Evolutionary conservation across 2,888 invertebrate species (phyloP), one percentile per base, ranked within the genome.

Genomic region (Alsophila aescularia): DNA sequence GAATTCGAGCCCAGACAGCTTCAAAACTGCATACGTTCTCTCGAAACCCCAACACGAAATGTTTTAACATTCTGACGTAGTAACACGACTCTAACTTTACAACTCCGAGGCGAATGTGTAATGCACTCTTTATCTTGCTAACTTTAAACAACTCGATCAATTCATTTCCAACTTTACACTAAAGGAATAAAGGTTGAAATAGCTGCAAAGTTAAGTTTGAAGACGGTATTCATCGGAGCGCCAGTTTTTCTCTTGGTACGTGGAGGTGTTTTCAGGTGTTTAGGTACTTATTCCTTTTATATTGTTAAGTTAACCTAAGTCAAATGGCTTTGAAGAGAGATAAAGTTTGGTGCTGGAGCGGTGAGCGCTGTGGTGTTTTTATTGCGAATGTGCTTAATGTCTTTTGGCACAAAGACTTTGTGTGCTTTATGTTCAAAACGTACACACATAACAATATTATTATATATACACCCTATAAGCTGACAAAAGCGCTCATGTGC

Each of bases 31-130:
- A 72, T 64, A 45, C 51, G 44, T 53, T 58, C 44, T 54, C 60
- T 60, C 43, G 27, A 39, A 48, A 50, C 60, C 60, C 60, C 34
- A 34, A 49, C 51, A 29, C 49, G 50, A 41, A 41, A 58, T 71
- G 68, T 70, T 73, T 77, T 72, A 75, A 55, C 67, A 79, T 79
- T 78, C 79, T 64, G 65, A 48, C 62, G 62, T 58, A 67, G 72
- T 75, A 67, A 68, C 73, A 67, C 70, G 69, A 72, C 73, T 73
- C 59, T 64, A 73, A 79, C 79, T 75, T 75, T 68, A 76, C 75
- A 75, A 68, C 62, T 67, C 55, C 55, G 66, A 55, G 54, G 62
- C 71, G 76, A 74, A 79, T 76, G 78, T 73, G 74, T 79, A 78
- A 79, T 79, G 76, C 77, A 78, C 72, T 74, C 68, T 70, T 55